phyloP scores from a whole-genome alignment of 2,113 vertebrate species.

The Cyrtonyx montezumae region DNA sequence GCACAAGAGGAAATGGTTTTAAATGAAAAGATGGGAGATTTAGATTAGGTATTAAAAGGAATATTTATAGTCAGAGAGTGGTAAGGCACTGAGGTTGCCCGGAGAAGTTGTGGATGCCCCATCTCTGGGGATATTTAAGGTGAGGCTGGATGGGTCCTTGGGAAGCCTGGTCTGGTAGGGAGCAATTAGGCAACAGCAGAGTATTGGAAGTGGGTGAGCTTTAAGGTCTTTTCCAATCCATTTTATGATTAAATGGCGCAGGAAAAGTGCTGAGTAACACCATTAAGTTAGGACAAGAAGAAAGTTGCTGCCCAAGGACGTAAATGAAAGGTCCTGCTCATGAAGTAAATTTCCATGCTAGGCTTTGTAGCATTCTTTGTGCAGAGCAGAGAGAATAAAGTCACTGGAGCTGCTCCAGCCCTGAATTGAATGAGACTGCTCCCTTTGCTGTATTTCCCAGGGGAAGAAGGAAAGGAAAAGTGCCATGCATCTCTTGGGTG shows the following conservation, averaged over 20 bases:
- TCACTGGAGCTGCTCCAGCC: neutral
- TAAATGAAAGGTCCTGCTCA: neutral
- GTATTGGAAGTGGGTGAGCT: too few relatives aligned
- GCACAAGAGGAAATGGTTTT: too few relatives aligned
- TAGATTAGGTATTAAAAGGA: too few relatives aligned
- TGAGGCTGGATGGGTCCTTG: too few relatives aligned
- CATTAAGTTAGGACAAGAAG: neutral
- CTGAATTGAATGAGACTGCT: neutral
- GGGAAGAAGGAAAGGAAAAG: neutral
- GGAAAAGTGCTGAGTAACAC: neutral
- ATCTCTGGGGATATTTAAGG: too few relatives aligned
- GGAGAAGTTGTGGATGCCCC: too few relatives aligned
- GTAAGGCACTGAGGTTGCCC: too few relatives aligned
- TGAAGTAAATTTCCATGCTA: neutral
- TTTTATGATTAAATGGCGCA: neutral
- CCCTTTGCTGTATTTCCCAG: neutral
- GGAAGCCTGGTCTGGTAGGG: too few relatives aligned
- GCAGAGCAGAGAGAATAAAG: neutral
- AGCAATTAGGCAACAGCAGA: too few relatives aligned
- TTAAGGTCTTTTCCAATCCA: too few relatives aligned
- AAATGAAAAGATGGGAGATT: too few relatives aligned
- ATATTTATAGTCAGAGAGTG: too few relatives aligned
- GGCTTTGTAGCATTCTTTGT: neutral
- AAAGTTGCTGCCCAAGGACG: neutral
- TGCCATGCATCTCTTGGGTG: neutral